These are phyloP conservation scores for Rhogogaster chlorosoma DNA, from an alignment of 2,888 invertebrate genomes.

Conservation along the genomic window DNA sequence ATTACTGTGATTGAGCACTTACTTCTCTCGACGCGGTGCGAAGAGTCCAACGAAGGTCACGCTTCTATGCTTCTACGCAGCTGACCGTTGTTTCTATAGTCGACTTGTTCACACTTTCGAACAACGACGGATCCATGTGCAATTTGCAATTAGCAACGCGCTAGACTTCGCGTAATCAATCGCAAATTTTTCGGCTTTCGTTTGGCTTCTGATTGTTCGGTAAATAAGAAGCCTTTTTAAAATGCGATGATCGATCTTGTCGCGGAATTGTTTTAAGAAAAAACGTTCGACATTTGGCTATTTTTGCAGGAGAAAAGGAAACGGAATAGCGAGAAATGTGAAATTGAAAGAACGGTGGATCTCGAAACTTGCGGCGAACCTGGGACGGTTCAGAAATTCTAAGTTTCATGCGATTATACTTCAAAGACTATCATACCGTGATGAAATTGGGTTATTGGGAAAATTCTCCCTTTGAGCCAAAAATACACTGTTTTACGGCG, in stretches of 20 bases:
- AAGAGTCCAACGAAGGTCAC: conserved; percentile 62
- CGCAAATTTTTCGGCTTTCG: background rate
- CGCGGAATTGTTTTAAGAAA: too few species aligned
- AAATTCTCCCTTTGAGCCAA: background rate
- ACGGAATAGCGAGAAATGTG: background rate
- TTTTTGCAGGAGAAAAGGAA: too few species aligned
- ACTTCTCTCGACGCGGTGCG: conserved; percentile 56
- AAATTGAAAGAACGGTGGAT: background rate
- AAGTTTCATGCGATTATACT: background rate
- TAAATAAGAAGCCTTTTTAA: background rate
- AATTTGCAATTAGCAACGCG: background rate
- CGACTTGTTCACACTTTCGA: background rate
- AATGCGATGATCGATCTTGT: background rate
- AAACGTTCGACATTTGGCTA: too few species aligned
- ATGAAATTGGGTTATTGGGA: background rate
- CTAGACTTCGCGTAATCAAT: background rate
- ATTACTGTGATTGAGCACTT: conserved; percentile 72
- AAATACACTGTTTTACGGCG: background rate
- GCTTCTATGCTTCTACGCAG: conserved; percentile 36
- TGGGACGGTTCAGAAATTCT: background rate
- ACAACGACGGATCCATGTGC: background rate
- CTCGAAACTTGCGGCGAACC: background rate
- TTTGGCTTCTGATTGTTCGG: background rate
- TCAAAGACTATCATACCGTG: background rate
- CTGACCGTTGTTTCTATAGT: background rate